Evolutionary conservation across 2,888 invertebrate genomes (phyloP).

Genomic region (Acleris laterana): DNA sequence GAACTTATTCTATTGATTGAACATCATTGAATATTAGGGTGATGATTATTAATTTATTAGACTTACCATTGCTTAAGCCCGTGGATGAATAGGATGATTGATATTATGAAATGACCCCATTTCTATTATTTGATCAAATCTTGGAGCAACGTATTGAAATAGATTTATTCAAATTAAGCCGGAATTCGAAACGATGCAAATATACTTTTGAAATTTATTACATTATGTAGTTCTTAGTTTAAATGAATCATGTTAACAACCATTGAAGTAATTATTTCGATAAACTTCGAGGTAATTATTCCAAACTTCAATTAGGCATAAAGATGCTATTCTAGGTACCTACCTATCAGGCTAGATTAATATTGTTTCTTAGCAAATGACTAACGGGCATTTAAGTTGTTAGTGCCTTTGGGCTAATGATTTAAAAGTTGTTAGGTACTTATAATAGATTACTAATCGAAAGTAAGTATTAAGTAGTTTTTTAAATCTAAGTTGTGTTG

Average conservation of each 20-base stretch:
- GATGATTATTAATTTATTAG: constrained; percentile 63
- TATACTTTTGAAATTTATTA: too few relatives aligned
- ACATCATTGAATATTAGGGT: constrained; percentile 24
- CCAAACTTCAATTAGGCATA: constrained; percentile 12
- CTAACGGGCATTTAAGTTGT: constrained; percentile 8
- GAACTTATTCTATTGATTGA: background rate
- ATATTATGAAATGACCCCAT: too few relatives aligned
- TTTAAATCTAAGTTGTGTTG: too few relatives aligned
- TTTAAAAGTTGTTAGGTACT: background rate
- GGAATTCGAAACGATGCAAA: too few relatives aligned
- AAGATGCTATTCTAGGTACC: constrained; percentile 14
- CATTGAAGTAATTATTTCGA: constrained; percentile 14
- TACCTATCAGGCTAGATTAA: constrained; percentile 7
- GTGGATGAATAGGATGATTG: constrained; percentile 45
- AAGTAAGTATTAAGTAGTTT: background rate
- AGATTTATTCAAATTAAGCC: too few relatives aligned
- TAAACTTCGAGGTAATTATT: constrained; percentile 24
- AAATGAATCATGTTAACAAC: background rate
- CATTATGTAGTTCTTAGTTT: too few relatives aligned
- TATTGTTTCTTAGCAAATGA: constrained; percentile 8
- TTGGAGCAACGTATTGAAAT: too few relatives aligned
- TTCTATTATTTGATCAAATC: too few relatives aligned
- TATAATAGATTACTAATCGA: background rate
- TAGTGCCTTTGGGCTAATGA: background rate
- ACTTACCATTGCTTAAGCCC: constrained; percentile 49